These are phyloP conservation scores for Dinomys branickii DNA, from an alignment of 2,113 vertebrate species.

Conservation along the genomic window DNA sequence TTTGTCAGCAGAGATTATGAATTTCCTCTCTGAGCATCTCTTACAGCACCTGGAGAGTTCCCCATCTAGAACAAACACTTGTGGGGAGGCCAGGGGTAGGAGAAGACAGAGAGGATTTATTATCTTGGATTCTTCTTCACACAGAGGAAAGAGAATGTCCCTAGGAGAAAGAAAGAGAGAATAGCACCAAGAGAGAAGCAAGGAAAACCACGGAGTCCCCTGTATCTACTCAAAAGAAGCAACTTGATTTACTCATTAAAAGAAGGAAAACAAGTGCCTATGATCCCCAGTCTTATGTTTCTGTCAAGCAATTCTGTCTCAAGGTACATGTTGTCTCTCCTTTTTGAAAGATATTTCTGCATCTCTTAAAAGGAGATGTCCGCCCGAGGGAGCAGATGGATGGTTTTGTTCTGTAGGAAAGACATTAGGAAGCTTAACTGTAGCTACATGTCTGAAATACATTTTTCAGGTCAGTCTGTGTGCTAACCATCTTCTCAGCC, in stretches of 20 bases:
- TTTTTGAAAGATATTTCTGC: background rate
- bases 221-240: background rate
- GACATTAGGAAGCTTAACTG: background rate
- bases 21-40: background rate
- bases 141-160: background rate
- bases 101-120: background rate
- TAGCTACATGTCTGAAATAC: background rate
- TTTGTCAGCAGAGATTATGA: background rate
- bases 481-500: background rate
- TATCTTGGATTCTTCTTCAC: background rate
- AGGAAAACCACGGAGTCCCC: fast-evolving
- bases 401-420: slow-evolving; percentile 3
- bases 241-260: background rate
- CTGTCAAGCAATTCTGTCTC: background rate
- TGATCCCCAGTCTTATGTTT: background rate
- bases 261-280: background rate
- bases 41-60: background rate
- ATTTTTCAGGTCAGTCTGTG: background rate
- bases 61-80: background rate
- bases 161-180: background rate
- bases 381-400: background rate
- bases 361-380: background rate
- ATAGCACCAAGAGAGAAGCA: background rate
- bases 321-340: background rate
- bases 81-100: background rate